Base-by-base conservation (phyloP, 2,888 invertebrate genomes). In the Drosophila atripex region DNA sequence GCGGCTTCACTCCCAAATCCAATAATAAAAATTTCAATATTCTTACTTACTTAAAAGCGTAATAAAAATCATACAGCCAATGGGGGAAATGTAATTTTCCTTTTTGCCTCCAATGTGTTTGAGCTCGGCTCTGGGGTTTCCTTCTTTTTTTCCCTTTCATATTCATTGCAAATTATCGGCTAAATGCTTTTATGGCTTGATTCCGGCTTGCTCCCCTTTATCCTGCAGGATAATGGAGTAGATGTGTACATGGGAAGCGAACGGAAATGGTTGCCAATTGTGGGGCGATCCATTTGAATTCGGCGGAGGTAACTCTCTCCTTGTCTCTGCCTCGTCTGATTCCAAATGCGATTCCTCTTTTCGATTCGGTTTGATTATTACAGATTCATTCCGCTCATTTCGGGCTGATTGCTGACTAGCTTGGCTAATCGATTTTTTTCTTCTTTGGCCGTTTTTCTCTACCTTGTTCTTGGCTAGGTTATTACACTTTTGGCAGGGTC, bases 131-230 rank as follows among this genome's bases (percentile, higher is more conserved):
- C 14, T 21, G 38, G 39, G 61, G n/a, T n/a, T 35, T 6, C n/a
- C 7, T n/a, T 14, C 14, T 35, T n/a, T 35, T 32, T 32, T 3
- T n/a, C 74, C 3, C 11, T 76, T 63, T 80, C 76, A 74, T 87
- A 68, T 80, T 87, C 63, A 85, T 76, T 76, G 86, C 83, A 60
- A 80, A 78, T 87, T 74, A 85, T 80, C 58, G 52, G 83, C 68
- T 65, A 66, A 85, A 70, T 64, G 71, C 56, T 72, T 87, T 85
- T 76, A 87, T 61, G 52, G 68, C 74, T 50, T 69, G 55, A 51
- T 77, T 53, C 52, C 46, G 54, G 21, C 18, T 46, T 25, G 12
- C 16, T 8, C 38, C 35, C 25, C 23, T 16, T 23, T 18, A 21
- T 16, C 52, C 4, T 16, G 21, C 43, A 65, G 63, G 63, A 64